Base-by-base conservation (phyloP, 2,888 invertebrate genomes). In the Plebejus anna region DNA sequence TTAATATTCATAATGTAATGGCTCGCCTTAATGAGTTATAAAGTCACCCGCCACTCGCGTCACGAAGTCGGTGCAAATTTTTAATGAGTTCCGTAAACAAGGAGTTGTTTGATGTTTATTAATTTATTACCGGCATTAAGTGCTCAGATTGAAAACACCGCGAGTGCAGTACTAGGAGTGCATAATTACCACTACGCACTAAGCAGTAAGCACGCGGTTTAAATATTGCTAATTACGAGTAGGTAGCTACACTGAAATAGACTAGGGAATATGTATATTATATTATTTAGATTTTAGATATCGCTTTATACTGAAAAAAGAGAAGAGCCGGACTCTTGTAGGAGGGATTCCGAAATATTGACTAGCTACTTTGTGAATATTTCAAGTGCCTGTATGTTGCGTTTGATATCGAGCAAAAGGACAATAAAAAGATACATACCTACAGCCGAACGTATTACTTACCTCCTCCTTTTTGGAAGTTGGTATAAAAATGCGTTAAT, bases 81-180 rank as follows among this genome's bases (percentile, higher is more conserved):
- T 79, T 79, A 79, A 79, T 78, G 79, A 79, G 79, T 75, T 78
- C 73, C 75, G 79, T 75, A 76, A 78, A 79, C 78, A 77, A 78
- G 78, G 71, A 71, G 78, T 77, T 77, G 51, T 59, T 72, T 72
- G 47, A 76, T 76, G 72, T 76, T 76, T 73, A 73, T 76, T 76
- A 76, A 76, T 76, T 76, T 76, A 76, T 73, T 72, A 36, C 61
- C 59, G 28, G 57, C 72, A 36, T 61, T 76, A 70, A 9, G 13
- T 70, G 47, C 76, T 59, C 59, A 55, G 72, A 36, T 75, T 75
- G 36, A 22, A 61, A 36, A 38, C 4, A 16, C 55, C 16, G 22
- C 38, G 61, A 32, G 55, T 13, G 47, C 47, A 38, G 22, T 22
- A 59, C 59, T 22, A 22, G 22, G 66, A 66, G 66, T 66, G 66